phyloP scores from a whole-genome alignment of 1,140 invertebrate genomes.

The Lineus longissimus region DNA sequence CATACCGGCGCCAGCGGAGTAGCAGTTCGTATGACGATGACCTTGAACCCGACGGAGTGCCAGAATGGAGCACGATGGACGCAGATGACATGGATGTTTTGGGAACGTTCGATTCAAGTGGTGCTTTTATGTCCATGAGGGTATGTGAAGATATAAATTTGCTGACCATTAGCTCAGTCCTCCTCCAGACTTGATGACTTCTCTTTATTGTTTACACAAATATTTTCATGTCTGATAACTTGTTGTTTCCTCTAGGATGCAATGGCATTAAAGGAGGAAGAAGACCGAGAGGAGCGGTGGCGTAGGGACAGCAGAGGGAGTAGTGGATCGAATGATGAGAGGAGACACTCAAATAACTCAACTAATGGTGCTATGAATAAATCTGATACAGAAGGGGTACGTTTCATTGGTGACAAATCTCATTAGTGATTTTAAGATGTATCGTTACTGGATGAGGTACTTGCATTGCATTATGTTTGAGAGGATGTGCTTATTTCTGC shows the following conservation, averaged over 20 bases:
- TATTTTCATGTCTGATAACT: too few relatives aligned
- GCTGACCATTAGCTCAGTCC: too few relatives aligned
- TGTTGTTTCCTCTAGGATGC: background rate
- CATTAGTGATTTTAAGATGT: too few relatives aligned
- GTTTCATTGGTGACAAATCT: background rate
- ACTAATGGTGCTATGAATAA: constrained; percentile 6
- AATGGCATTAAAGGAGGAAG: background rate
- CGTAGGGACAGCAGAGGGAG: background rate
- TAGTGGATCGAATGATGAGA: too few relatives aligned
- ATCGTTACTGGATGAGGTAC: too few relatives aligned
- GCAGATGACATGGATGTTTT: constrained; percentile 62
- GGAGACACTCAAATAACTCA: background rate
- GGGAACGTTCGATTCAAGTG: constrained; percentile 80
- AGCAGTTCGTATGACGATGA: constrained; percentile 35
- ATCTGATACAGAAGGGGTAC: background rate
- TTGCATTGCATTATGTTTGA: too few relatives aligned
- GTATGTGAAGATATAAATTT: constrained; percentile 12
- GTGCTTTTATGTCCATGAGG: constrained; percentile 64
- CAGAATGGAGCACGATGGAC: constrained; percentile 55
- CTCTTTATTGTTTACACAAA: too few relatives aligned
- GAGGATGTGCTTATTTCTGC: too few relatives aligned
- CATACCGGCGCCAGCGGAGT: constrained; percentile 21
- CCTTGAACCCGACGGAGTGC: constrained; percentile 24
- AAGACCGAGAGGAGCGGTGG: background rate
- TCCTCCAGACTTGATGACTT: too few relatives aligned